These are phyloP conservation scores for Drosophila lowei DNA, from an alignment of 1,140 invertebrate genomes.

Conservation along the genomic window DNA sequence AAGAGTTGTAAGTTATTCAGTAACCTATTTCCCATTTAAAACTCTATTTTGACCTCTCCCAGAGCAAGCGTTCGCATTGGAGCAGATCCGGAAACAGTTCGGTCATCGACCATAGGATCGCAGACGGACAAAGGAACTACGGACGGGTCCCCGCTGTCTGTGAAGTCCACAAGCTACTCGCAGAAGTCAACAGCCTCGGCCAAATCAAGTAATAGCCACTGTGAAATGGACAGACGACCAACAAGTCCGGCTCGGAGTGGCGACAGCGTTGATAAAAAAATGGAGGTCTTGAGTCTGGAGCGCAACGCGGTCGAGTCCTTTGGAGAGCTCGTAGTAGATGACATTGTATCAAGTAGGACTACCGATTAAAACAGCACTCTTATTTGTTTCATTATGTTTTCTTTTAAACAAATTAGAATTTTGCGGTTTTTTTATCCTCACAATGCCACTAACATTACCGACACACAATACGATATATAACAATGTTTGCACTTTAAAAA, in stretches of 20 bases:
- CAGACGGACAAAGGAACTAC: not conserved
- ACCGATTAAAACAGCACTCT: too few relatives aligned
- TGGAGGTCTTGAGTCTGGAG: slow-evolving; percentile 17
- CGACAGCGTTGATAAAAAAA: not conserved
- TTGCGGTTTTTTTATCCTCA: too few relatives aligned
- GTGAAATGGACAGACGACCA: not conserved
- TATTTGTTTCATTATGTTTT: too few relatives aligned
- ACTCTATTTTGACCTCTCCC: not conserved
- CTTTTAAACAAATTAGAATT: too few relatives aligned
- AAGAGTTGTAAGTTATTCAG: slow-evolving; percentile 42
- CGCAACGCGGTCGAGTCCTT: slow-evolving; percentile 34
- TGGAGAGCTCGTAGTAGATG: slow-evolving; percentile 52
- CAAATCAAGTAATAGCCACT: slow-evolving; percentile 43
- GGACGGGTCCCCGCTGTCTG: slow-evolving; percentile 56
- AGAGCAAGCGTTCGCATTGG: not conserved
- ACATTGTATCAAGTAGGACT: slow-evolving; percentile 36
- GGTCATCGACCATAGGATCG: not conserved
- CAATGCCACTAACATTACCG: too few relatives aligned
- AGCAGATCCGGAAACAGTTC: not conserved
- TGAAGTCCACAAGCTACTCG: slow-evolving; percentile 72
- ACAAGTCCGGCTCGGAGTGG: too few relatives aligned
- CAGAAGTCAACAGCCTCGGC: slow-evolving; percentile 78
- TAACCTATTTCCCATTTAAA: not conserved
- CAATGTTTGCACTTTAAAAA: too few relatives aligned
- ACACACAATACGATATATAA: too few relatives aligned